Base-by-base conservation (phyloP, 1,140 invertebrate genomes). In the Papilio dardanus region DNA sequence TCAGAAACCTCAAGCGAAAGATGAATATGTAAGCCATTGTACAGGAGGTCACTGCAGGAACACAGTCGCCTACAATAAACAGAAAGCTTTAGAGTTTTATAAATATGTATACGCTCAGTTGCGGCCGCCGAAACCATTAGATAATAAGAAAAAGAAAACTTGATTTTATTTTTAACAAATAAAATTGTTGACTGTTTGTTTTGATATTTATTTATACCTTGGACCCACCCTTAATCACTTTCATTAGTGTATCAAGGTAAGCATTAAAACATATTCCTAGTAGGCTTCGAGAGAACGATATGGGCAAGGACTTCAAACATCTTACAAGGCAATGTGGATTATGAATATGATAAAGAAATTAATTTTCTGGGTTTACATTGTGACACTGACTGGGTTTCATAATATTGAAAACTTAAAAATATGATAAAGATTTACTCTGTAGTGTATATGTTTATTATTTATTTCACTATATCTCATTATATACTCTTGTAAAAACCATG, bases 1-100 rank as follows among this genome's bases (percentile, higher is more conserved):
- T 62, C 77, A 79, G 3, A 87, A 88, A 71, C 40, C 81, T 10
- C 81, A 81, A 8, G 66, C 77, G 12, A 86, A 75, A 54, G 85
- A 86, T 40, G 88, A 89, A 74, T 89, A 88, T 66, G 74, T 83
- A 2, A 91, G 84, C 54, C 81, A 79, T 5, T 92, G 89, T 71
- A 79, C 88, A 0, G 90, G 88, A 1, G 68, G 76, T 10, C 84
- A 89, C 8, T 91, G 90, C 69, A 84, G 85, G 19, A 91, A 88
- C 54, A 88, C 81, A 31, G 83, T 86, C 1, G 86, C 83, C 3
- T 88, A 94, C 66, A 91, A 93, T 74, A 88, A 81, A 40, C 90
- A 92, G 67, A 93, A 90, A 78, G 93, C 93, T 5, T 81, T 93
- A 46, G 91, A 94, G 80, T 93, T 93, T 80, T 94, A 94, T 75